Base-by-base conservation (phyloP, 2,888 invertebrate species). In the Hesperia comma region DNA sequence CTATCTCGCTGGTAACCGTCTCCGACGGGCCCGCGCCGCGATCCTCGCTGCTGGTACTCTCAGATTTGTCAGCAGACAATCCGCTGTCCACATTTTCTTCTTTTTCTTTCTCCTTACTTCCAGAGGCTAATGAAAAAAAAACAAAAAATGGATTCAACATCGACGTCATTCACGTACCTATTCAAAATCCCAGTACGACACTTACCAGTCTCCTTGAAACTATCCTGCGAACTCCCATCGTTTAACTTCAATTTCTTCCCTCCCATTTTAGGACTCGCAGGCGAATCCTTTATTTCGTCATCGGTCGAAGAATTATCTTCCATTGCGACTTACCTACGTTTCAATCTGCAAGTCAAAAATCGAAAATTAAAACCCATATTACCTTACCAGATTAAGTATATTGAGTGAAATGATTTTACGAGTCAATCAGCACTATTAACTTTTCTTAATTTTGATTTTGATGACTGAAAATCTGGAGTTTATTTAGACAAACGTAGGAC, bases 61-160 rank as follows among this genome's bases (percentile, higher is more conserved):
- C 93, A n/a, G 91, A 91, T 70, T 91, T 92, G 71, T 92, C 93
- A 3, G 87, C 90, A 6, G 88, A 90, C 26, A 92, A 82, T 6
- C 92, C 93, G 74, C 92, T 93, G 64, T 93, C 92, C 21, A 82
- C 84, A 80, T 89, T 92, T 62, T 91, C 92, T 69, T 91, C 87
- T 67, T 81, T 79, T 26, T 71, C 74, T 70, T 75, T 76, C 17
- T 71, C 74, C 69, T 74, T 76, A 63, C 71, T 75, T 41, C 71
- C 72, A 61, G 75, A 70, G 40, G 73, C 77, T 75, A 61, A 64
- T n/a, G 32, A 53, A 54, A 62, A 64, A 78, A 76, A 77, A 75
- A 63, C 19, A 79, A 74, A 81, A 81, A 77, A 82, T 79, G 76
- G 78, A 81, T 71, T 74, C 77, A 68, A 72, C 73, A 61, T 77